Percentiles rank a stretch among this genome's conserved stretches.
phyloP scores from a whole-genome alignment of 2,113 vertebrate species.

The Gila orcuttii region DNA sequence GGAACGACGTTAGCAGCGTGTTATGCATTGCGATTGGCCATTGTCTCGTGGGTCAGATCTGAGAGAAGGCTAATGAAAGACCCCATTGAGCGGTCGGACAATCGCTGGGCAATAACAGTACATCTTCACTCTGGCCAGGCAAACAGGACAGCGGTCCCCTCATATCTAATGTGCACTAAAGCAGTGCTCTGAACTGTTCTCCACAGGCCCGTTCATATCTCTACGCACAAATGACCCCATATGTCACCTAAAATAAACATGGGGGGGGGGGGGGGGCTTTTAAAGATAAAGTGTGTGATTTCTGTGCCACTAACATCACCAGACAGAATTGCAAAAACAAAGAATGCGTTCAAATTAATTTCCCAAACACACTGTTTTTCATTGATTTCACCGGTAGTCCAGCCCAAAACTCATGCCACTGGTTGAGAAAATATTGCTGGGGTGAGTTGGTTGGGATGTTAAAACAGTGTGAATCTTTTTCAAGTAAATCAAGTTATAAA shows the following conservation, averaged over 20 bases:
- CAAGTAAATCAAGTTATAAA: too few species aligned
- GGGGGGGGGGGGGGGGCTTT: not conserved
- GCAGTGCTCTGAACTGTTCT: conserved; percentile 51
- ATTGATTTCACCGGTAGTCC: not conserved
- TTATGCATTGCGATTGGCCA: conserved; percentile 70
- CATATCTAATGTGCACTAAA: conserved; percentile 59
- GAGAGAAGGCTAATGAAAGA: conserved; percentile 74
- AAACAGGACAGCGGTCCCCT: conserved; percentile 62
- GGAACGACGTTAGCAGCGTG: conserved; percentile 19
- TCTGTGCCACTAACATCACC: not conserved
- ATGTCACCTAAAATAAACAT: conserved; percentile 57
- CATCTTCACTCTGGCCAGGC: conserved; percentile 70
- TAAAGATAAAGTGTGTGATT: not conserved
- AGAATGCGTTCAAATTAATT: not conserved
- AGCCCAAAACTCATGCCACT: not conserved
- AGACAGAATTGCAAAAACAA: not conserved
- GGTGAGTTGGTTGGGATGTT: not conserved
- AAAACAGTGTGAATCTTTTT: not conserved
- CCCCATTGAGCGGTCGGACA: conserved; percentile 72
- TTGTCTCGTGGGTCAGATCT: conserved; percentile 75
- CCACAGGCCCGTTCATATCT: conserved; percentile 45
- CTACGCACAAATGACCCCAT: conserved; percentile 53
- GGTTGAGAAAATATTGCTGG: not conserved
- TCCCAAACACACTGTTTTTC: not conserved
- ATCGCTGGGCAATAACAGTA: conserved; percentile 68